Evolutionary conservation across 2,797 vertebrate species (phyloP).

Genomic region (Notolepis coatsorum): DNA sequence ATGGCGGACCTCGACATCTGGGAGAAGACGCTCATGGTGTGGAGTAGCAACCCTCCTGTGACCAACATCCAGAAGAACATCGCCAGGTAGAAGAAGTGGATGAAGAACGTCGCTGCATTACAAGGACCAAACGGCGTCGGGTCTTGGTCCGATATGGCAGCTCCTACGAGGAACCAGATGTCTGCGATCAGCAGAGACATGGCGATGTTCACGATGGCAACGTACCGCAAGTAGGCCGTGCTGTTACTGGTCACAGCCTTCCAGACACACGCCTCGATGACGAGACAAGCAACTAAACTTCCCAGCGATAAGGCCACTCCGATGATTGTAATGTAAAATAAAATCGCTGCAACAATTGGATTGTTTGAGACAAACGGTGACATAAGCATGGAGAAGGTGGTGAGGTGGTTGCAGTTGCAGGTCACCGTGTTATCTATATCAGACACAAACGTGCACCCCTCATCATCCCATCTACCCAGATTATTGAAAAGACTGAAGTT

Average conservation of each 20-base stretch:
- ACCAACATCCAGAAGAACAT: slow-evolving; percentile 96
- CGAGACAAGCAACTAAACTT: slow-evolving; percentile 85
- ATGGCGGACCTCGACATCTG: slow-evolving; percentile 86
- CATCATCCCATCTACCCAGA: slow-evolving; percentile 79
- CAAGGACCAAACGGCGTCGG: slow-evolving; percentile 63
- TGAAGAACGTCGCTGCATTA: slow-evolving; percentile 85
- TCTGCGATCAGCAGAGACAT: slow-evolving; percentile 88
- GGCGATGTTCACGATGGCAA: slow-evolving; percentile 90
- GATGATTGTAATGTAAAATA: slow-evolving; percentile 83
- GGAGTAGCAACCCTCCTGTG: slow-evolving; percentile 89
- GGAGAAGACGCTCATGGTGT: slow-evolving; percentile 89
- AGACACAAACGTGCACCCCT: slow-evolving; percentile 70
- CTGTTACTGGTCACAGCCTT: slow-evolving; percentile 86
- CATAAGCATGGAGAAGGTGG: slow-evolving; percentile 94
- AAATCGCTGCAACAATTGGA: too few relatives aligned
- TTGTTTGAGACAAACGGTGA: too few relatives aligned
- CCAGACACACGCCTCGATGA: slow-evolving; percentile 90
- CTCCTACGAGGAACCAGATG: slow-evolving; percentile 87
- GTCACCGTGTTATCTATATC: slow-evolving; percentile 28
- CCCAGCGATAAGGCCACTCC: slow-evolving; percentile 87
- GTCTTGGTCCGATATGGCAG: slow-evolving; percentile 52
- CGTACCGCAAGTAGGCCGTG: slow-evolving; percentile 88
- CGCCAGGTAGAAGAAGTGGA: slow-evolving; percentile 92
- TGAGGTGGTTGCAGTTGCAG: slow-evolving; percentile 89
- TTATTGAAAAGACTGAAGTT: slow-evolving; percentile 78